A percentile compares a stretch with the other conserved stretches of the same genome.
These are phyloP conservation scores for Proterorhinus semilunaris DNA, from an alignment of 2,113 vertebrate species.

Conservation along the genomic window DNA sequence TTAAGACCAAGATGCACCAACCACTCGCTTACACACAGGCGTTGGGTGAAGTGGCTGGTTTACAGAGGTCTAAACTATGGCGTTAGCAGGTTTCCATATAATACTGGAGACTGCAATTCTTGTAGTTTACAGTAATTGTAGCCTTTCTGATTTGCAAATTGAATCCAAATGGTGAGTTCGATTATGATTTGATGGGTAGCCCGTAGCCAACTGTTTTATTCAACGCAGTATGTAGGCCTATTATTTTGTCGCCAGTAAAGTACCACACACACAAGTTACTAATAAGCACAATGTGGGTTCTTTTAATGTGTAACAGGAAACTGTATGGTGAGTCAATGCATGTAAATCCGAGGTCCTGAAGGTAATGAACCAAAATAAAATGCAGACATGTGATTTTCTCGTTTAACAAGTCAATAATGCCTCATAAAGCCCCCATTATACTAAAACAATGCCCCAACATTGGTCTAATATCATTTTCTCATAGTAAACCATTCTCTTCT, in stretches of 20 bases:
- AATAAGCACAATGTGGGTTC: not conserved
- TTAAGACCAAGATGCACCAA: no score
- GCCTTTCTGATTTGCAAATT: no score
- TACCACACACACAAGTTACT: not conserved
- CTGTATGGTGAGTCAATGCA: not conserved
- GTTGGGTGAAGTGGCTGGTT: no score
- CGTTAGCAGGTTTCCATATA: no score
- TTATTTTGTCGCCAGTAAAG: not conserved
- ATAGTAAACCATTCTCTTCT: not conserved
- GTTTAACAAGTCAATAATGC: slow-evolving; percentile 5
- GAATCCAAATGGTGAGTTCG: no score
- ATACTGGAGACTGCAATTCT: no score
- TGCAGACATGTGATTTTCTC: slow-evolving; percentile 1
- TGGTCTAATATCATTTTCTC: slow-evolving; percentile 1
- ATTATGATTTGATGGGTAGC: no score
- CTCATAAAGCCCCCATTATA: not conserved
- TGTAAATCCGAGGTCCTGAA: not conserved
- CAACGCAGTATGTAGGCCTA: not conserved
- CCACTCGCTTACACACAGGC: no score
- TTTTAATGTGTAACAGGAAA: not conserved
- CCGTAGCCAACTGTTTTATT: no score
- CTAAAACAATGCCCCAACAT: not conserved
- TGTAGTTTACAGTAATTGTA: no score
- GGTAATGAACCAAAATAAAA: not conserved
- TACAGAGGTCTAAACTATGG: no score